phyloP scores from a whole-genome alignment of 2,797 vertebrate species.

The Ctenopoma multispine region DNA sequence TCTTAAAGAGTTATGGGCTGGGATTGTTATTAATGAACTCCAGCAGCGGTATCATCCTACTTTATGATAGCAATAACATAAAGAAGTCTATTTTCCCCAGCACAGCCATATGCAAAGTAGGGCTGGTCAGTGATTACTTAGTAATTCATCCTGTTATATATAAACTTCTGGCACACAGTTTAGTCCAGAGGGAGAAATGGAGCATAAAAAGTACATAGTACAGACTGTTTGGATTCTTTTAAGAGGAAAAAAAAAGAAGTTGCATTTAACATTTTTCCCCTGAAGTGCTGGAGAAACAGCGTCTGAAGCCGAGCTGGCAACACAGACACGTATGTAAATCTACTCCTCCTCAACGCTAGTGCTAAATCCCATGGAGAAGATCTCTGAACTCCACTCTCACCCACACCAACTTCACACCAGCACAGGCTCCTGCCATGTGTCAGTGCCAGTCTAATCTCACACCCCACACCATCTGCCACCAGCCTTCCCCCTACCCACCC shows the following conservation, averaged over 20 bases:
- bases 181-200: slow-evolving; percentile 59
- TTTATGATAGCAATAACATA: slow-evolving; percentile 66
- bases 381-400: slow-evolving; percentile 65
- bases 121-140: slow-evolving; percentile 69
- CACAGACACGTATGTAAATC: slow-evolving; percentile 59
- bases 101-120: slow-evolving; percentile 68
- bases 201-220: slow-evolving; percentile 56
- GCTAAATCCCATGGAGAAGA: slow-evolving; percentile 61
- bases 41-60: slow-evolving; percentile 54
- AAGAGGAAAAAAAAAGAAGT: slow-evolving; percentile 46
- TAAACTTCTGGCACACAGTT: slow-evolving; percentile 65
- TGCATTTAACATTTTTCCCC: slow-evolving; percentile 62
- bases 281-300: slow-evolving; percentile 39
- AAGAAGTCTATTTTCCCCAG: slow-evolving; percentile 58
- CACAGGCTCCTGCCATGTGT: slow-evolving; percentile 68
- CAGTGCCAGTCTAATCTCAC: slow-evolving; percentile 72
- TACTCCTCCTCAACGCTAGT: slow-evolving; percentile 44
- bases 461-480: slow-evolving; percentile 75
- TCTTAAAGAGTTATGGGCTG: slow-evolving; percentile 57
- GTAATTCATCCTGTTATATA: slow-evolving; percentile 77
- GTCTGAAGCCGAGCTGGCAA: slow-evolving; percentile 51
- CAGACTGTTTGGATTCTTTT: slow-evolving; percentile 70
- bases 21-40: slow-evolving; percentile 69
- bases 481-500: slow-evolving; percentile 13
- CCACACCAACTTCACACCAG: slow-evolving; percentile 70